Conservation (phyloP, 2,888 invertebrate species). For the Dione juno region DNA sequence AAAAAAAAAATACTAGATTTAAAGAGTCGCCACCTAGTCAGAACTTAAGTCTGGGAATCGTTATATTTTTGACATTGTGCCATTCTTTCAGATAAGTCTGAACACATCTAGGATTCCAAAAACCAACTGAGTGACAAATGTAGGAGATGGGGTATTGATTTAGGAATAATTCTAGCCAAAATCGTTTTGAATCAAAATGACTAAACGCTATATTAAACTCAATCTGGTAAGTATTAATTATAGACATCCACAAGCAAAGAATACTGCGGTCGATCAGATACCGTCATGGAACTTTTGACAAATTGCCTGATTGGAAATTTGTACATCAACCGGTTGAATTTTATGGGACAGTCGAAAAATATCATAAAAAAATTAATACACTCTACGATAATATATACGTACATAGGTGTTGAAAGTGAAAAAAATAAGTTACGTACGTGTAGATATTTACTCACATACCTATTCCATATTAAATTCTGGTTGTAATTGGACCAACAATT, state of each 20-base stretch:
- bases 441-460: neutral
- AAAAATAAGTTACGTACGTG: neutral
- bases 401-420: neutral
- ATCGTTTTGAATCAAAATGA: neutral
- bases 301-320: constrained; percentile 20
- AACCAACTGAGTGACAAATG: neutral
- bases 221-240: neutral
- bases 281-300: constrained; percentile 7
- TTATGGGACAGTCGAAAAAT: constrained; percentile 18
- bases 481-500: too few relatives aligned
- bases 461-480: too few relatives aligned
- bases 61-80: too few relatives aligned
- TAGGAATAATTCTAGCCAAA: neutral
- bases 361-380: neutral
- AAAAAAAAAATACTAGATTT: too few relatives aligned
- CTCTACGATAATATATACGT: neutral
- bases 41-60: too few relatives aligned
- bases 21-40: too few relatives aligned
- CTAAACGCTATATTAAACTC: neutral
- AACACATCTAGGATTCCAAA: neutral
- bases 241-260: neutral
- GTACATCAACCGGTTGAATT: constrained; percentile 11
- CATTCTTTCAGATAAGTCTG: neutral
- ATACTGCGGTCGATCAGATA: neutral
- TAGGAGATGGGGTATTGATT: too few relatives aligned